Base-by-base conservation (phyloP, 2,888 invertebrate species). In the Arge pagana region DNA sequence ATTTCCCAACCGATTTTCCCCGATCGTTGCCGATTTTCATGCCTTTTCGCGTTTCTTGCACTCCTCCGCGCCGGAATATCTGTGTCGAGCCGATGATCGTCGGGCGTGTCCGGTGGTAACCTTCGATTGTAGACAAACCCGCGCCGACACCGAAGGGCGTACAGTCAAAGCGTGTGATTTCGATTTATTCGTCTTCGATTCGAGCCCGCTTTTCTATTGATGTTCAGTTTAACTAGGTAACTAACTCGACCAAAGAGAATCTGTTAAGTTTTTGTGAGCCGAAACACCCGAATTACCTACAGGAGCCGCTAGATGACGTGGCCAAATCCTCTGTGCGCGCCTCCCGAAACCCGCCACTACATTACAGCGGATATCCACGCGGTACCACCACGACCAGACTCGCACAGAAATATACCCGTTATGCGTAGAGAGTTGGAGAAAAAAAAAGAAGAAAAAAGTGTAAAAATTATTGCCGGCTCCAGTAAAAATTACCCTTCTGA, bases 241-340 rank as follows among this genome's bases (percentile, higher is more conserved):
- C 58, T 53, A 21, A 54, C 45, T 53, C 58, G 58, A 65, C 60
- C 64, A 61, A 55, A 55, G 60, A 56, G 57, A 64, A 60, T 66
- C 65, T 54, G 61, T n/a, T n/a, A 3, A 24, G 23, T 23, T 11
- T 23, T 35, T 4, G 10, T 18, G 5, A 19, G 30, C 42, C 30
- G 18, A 18, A 13, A 30, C 10, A 8, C 45, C 45, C 35, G 60
- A 61, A 62, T 64, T 58, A n/a, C n/a, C n/a, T n/a, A 57, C 59
- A 65, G 71, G 68, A 69, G 70, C 71, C 71, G 63, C 64, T 59
- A 58, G 57, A 67, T 72, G 71, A 71, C 71, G 67, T 52, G 55
- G 63, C 61, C 52, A 51, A 65, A 67, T 55, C 48, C 48, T 48
- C 45, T 16, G 40, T 35, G 21, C 45, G 23, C 23, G 23, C 10